Conservation (phyloP, 2,113 vertebrate species). For the Boulengeromyrus knoepffleri region DNA sequence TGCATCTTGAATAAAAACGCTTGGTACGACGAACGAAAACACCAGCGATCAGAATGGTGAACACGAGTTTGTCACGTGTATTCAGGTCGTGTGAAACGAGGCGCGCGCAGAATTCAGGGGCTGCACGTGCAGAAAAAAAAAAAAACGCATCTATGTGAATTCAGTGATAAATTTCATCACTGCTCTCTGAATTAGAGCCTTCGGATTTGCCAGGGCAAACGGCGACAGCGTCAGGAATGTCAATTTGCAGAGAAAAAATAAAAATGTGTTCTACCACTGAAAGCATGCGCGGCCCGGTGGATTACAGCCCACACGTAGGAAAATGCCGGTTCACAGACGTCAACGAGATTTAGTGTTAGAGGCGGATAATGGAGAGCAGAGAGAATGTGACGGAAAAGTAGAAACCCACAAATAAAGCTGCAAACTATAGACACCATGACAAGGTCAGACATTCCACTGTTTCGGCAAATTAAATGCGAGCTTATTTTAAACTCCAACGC, state of each 20-base stretch:
- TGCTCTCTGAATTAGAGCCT: neutral
- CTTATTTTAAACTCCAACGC: neutral
- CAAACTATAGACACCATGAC: neutral
- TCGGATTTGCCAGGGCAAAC: neutral
- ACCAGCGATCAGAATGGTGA: neutral
- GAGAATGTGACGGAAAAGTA: neutral
- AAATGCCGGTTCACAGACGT: slow-evolving; percentile 1
- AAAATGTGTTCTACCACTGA: neutral
- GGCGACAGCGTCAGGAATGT: neutral
- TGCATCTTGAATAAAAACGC: neutral
- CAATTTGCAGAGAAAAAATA: neutral
- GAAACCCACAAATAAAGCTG: neutral
- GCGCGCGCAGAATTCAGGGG: neutral
- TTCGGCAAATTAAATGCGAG: neutral
- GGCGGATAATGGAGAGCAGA: neutral
- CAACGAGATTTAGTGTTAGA: slow-evolving; percentile 14
- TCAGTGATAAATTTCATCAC: neutral
- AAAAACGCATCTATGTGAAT: neutral
- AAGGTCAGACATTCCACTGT: neutral
- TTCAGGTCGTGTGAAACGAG: neutral
- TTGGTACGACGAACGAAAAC: neutral
- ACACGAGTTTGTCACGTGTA: neutral
- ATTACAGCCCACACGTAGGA: neutral
- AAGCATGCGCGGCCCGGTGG: neutral
- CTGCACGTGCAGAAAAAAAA: neutral